phyloP scores from a whole-genome alignment of 2,888 invertebrate genomes.

The Philhelius pedissequus region DNA sequence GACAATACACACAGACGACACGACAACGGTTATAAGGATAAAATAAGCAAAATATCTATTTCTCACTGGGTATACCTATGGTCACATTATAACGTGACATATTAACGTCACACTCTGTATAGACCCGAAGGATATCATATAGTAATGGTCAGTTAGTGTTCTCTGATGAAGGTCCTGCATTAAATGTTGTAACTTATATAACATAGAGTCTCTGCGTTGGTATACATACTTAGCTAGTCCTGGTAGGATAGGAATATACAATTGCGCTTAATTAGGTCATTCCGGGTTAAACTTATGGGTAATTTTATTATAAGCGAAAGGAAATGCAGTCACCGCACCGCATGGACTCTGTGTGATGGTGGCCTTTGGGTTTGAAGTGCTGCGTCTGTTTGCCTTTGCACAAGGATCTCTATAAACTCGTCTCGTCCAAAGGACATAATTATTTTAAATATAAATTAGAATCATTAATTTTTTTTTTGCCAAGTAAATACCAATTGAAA shows the following conservation, averaged over 20 bases:
- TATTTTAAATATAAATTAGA: slow-evolving; percentile 63
- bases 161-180: slow-evolving; percentile 18
- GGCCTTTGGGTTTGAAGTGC: not conserved
- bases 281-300: slow-evolving; percentile 58
- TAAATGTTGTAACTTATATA: slow-evolving; percentile 10
- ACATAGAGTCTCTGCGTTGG: not conserved
- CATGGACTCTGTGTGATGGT: not conserved
- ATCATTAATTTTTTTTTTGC: slow-evolving; percentile 27
- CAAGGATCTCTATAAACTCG: not conserved
- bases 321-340: slow-evolving; percentile 39
- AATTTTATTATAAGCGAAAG: slow-evolving; percentile 60
- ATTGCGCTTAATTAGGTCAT: slow-evolving; percentile 67
- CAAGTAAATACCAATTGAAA: not conserved
- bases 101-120: not conserved
- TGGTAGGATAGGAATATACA: slow-evolving; percentile 57
- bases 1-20: not conserved
- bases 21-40: not conserved
- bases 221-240: slow-evolving; percentile 1
- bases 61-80: not conserved
- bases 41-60: not conserved
- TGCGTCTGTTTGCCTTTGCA: not conserved
- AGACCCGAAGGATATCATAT: not conserved
- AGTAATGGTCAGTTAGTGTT: slow-evolving; percentile 14
- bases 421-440: slow-evolving; percentile 28
- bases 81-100: not conserved